These are phyloP conservation scores for Columba janthina DNA, from an alignment of 2,113 vertebrate species.

Conservation along the genomic window DNA sequence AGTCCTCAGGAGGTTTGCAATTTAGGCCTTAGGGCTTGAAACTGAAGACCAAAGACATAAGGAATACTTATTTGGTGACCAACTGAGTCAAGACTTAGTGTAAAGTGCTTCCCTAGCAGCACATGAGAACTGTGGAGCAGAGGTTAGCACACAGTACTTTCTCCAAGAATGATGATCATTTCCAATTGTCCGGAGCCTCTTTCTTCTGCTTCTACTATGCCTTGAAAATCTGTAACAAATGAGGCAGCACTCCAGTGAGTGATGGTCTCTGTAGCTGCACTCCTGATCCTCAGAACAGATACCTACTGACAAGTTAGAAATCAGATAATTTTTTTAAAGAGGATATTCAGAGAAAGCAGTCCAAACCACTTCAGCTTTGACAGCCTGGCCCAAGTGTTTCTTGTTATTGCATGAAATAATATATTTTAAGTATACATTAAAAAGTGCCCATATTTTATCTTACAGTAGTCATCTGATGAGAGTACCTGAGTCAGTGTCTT, in stretches of 20 bases:
- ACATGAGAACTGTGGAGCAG: background rate
- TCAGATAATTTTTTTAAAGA: background rate
- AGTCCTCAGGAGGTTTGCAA: background rate
- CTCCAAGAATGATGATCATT: background rate
- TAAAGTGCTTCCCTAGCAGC: background rate
- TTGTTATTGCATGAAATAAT: background rate
- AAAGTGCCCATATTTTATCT: background rate
- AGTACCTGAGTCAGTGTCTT: background rate
- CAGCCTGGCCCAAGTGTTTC: background rate
- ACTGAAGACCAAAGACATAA: background rate
- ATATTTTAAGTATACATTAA: background rate
- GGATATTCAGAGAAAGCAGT: background rate
- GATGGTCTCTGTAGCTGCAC: background rate
- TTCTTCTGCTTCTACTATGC: background rate
- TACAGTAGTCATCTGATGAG: background rate
- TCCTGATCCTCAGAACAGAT: background rate
- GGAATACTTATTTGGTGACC: background rate
- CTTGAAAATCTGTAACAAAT: background rate
- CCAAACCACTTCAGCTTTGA: background rate
- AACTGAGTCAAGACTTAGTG: background rate
- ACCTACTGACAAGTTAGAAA: background rate
- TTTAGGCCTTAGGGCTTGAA: background rate
- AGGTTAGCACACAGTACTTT: background rate
- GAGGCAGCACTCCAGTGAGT: accelerated
- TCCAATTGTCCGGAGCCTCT: background rate